Conservation (phyloP, 2,888 invertebrate species). For the Microctonus aethiopoides region DNA sequence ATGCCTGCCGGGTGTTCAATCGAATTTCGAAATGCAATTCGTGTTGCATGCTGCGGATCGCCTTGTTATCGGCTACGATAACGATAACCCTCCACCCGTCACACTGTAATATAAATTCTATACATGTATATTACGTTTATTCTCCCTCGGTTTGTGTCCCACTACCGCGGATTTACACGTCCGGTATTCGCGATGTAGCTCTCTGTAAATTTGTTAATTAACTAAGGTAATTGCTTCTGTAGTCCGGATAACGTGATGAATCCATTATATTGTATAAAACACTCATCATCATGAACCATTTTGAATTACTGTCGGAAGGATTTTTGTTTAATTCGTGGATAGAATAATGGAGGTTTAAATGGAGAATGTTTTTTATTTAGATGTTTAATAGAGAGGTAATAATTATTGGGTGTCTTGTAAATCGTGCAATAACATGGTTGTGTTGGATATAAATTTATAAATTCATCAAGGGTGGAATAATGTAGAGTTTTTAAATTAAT, state of each 20-base stretch:
- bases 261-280: slow-evolving; percentile 3
- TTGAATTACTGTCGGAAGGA: too few relatives aligned
- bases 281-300: background rate
- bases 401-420: too few relatives aligned
- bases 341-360: too few relatives aligned
- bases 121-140: slow-evolving; percentile 15
- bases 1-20: slow-evolving; percentile 36
- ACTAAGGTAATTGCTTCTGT: slow-evolving; percentile 61
- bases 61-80: slow-evolving; percentile 50
- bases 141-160: background rate
- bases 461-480: too few relatives aligned
- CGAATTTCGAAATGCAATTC: slow-evolving; percentile 43
- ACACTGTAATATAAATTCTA: background rate
- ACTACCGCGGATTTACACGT: slow-evolving; percentile 46
- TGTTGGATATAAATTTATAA: too few relatives aligned
- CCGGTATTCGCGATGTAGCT: slow-evolving; percentile 41
- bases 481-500: too few relatives aligned
- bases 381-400: too few relatives aligned
- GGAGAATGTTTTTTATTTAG: too few relatives aligned
- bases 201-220: slow-evolving; percentile 65
- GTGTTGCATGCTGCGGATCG: slow-evolving; percentile 42
- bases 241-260: slow-evolving; percentile 13
- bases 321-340: too few relatives aligned
- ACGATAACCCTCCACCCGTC: slow-evolving; percentile 46
- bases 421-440: too few relatives aligned